Conservation (phyloP, 2,113 vertebrate species). For the Onychostruthus taczanowskii region DNA sequence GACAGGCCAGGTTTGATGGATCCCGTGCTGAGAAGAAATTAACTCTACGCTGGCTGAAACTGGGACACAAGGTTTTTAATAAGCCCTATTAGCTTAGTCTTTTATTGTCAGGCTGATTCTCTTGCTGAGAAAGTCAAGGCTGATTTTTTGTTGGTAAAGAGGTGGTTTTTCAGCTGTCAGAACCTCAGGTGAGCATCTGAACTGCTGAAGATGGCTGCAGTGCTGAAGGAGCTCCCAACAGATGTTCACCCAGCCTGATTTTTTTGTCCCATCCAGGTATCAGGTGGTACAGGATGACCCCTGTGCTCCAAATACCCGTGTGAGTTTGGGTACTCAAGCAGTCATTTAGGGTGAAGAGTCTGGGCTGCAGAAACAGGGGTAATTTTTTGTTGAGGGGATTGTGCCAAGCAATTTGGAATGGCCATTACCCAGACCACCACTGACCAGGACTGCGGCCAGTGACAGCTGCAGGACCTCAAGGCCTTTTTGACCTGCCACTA, state of each 20-base stretch:
- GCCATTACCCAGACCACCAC: background rate
- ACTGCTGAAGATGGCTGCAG: background rate
- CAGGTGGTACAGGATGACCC: background rate
- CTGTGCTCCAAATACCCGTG: accelerated
- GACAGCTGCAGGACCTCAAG: conserved; percentile 7
- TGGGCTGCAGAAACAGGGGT: background rate
- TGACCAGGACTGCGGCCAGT: background rate
- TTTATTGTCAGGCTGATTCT: background rate
- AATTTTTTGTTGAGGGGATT: background rate
- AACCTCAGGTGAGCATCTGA: background rate
- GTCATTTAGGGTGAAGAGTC: background rate
- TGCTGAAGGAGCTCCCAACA: background rate
- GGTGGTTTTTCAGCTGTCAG: background rate
- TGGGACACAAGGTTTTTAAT: background rate
- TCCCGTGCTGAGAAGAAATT: background rate
- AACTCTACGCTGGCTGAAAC: background rate
- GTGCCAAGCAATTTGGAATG: background rate
- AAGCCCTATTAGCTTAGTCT: background rate
- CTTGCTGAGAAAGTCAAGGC: background rate
- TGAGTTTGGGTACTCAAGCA: background rate
- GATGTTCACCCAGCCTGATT: accelerated
- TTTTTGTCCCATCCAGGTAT: background rate
- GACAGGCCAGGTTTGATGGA: background rate
- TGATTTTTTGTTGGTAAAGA: background rate
- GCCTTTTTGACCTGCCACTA: background rate